Evolutionary conservation across 2,888 invertebrate species (phyloP).

Genomic region (Caenorhabditis plicata): DNA sequence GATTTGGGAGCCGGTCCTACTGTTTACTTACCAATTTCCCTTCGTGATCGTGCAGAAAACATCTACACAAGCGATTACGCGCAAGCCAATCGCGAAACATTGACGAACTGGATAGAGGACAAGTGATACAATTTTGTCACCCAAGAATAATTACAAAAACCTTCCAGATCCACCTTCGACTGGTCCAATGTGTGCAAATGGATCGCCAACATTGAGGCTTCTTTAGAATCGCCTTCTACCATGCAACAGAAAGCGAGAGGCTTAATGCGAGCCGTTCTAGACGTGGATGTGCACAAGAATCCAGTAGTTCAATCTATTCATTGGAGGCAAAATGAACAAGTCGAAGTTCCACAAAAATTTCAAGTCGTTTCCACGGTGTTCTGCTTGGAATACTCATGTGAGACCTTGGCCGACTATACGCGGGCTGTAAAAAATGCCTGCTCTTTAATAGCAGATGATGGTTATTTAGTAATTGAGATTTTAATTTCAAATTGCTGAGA

Average conservation of each 20-base stretch:
- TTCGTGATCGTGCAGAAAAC: slow-evolving; percentile 50
- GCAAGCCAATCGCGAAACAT: slow-evolving; percentile 51
- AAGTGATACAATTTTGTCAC: slow-evolving; percentile 7
- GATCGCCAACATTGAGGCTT: slow-evolving; percentile 61
- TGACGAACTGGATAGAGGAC: slow-evolving; percentile 56
- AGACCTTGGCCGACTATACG: slow-evolving; percentile 46
- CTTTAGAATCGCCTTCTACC: slow-evolving; percentile 37
- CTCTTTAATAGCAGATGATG: slow-evolving; percentile 58
- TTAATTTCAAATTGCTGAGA: background rate
- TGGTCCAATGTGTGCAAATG: slow-evolving; percentile 62
- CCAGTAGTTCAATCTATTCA: slow-evolving; percentile 51
- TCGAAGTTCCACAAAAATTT: slow-evolving; percentile 57
- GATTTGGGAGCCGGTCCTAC: slow-evolving; percentile 63
- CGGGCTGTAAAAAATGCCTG: slow-evolving; percentile 49
- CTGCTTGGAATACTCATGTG: slow-evolving; percentile 62
- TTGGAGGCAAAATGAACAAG: slow-evolving; percentile 35
- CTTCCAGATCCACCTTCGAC: slow-evolving; percentile 47
- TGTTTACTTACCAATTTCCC: slow-evolving; percentile 58
- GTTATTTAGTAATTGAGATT: slow-evolving; percentile 61
- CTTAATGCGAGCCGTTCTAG: slow-evolving; percentile 56
- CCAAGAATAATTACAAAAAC: background rate
- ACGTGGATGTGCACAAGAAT: slow-evolving; percentile 56
- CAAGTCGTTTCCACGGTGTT: slow-evolving; percentile 63
- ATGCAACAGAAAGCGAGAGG: slow-evolving; percentile 58
- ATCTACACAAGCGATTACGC: slow-evolving; percentile 64